Evolutionary conservation across 2,888 invertebrate genomes (phyloP), one percentile per base, ranked within the genome.

Genomic region (Poecilobothrus nobilitatus): DNA sequence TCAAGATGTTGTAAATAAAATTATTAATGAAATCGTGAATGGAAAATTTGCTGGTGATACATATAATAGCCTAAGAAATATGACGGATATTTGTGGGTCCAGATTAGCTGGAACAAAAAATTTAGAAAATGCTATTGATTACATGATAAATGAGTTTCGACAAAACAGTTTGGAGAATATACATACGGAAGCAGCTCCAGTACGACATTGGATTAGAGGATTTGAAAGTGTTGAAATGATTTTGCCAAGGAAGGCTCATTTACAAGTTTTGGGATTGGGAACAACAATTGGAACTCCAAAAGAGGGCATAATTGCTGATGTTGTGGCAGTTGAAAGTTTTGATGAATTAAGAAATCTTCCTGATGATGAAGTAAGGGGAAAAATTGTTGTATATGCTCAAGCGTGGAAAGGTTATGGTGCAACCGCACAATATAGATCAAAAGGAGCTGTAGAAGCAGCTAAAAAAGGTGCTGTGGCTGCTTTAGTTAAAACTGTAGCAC

Each of bases 351-450:
- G 86, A 34, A 75, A 77, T 27, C 80, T 84, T 66, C 78, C 85
- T 0, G 76, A 80, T 20, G 83, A 78, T n/a, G 37, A 72, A 33
- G 72, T 73, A 68, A 78, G 80, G 8, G 84, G 90, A 8, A 92
- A 91, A 84, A 93, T 94, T 70, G 90, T 94, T 10, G 85, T 94
- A 1, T 93, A 85, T 78, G 89, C 90, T 77, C 85, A 90, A 73
- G 79, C 84, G 66, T 92, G 84, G 78, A 83, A 84, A 33, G 83
- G 82, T 0, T 94, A 94, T 77, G 85, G 86, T 0, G 81, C 84
- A 62, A 88, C 90, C 0, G 90, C 89, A 0, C 72, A 77, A 66
- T 92, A 92, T 77, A 84, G 93, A 75, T 77, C 81, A 4, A 76
- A 78, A 41, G 91, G 91, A 21, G 92, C 92, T 1, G 78, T 84